Base-by-base conservation (phyloP, 2,888 invertebrate species). In the Teleogryllus oceanicus region DNA sequence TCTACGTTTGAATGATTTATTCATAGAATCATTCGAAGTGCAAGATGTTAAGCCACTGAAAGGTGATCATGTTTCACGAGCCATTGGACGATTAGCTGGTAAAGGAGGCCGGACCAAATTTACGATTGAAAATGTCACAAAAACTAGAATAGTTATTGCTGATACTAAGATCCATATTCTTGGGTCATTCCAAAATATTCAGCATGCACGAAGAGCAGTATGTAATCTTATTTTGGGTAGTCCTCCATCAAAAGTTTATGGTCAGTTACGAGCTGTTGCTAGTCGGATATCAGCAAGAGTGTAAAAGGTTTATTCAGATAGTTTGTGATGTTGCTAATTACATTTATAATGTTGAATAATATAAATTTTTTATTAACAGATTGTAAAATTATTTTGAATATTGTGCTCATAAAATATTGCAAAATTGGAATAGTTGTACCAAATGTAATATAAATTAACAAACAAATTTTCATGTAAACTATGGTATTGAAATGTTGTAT, bases 51-150 rank as follows among this genome's bases (percentile, higher is more conserved):
- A 98, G 87, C 96, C 95, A 2, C 87, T 99, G 78, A 94, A 95
- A 86, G 98, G 99, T 3, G 98, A 99, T 86, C 98, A 99, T 87
- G 90, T 97, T 84, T 94, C 97, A 21, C 90, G 99, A 85, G 99
- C 99, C 0, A 95, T 99, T 83, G 99, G 98, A n/a, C 91, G 99
- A 80, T 89, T 99, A 74, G 99, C 99, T 2, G 99, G 99, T 1
- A 98, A 99, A 89, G 96, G 96, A 37, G 98, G 98, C 49, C 91
- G 96, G 82, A 99, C 98, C 1, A 99, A 98, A 87, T 98, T 95
- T 86, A 98, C 98, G 0, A 99, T 99, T 84, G 99, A 99, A 89
- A 99, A 99, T 88, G 96, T 96, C 0, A 99, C 99, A 0, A 98
- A 98, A 89, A 99, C 99, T 0, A 92, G 99, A 86, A 98, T 99